phyloP scores from a whole-genome alignment of 2,113 vertebrate genomes.

The Ceratotherium simum region DNA sequence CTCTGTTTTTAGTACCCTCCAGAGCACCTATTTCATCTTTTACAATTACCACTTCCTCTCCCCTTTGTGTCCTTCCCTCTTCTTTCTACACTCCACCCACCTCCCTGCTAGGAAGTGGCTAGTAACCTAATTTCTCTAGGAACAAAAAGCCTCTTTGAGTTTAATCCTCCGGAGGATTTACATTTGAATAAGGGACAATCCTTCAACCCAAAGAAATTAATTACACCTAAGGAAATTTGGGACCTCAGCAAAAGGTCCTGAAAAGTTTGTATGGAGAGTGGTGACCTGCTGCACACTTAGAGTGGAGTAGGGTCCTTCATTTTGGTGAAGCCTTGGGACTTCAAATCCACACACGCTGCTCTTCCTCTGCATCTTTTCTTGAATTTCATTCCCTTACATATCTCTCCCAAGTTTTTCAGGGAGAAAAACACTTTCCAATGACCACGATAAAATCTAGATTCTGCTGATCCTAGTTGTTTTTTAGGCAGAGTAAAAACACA shows the following conservation, averaged over 20 bases:
- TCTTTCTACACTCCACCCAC: neutral
- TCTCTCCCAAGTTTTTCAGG: neutral
- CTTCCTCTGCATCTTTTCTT: constrained; percentile 3
- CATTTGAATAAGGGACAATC: constrained; percentile 1
- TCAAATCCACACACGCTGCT: neutral
- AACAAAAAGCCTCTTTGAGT: neutral
- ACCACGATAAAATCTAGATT: constrained; percentile 36
- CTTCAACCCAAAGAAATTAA: constrained; percentile 6
- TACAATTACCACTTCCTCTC: neutral
- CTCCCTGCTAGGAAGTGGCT: neutral
- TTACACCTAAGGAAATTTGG: neutral
- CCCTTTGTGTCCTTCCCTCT: neutral
- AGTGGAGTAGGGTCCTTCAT: neutral
- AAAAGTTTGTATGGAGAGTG: neutral
- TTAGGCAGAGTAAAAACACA: constrained; percentile 11
- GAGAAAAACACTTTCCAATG: neutral
- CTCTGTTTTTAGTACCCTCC: neutral
- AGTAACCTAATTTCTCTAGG: neutral
- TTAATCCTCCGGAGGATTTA: neutral
- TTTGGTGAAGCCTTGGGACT: neutral
- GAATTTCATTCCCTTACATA: neutral
- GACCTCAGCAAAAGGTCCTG: neutral
- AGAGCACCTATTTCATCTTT: neutral
- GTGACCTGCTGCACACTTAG: neutral
- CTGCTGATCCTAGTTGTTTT: neutral